phyloP scores from a whole-genome alignment of 2,888 invertebrate genomes.

The Salpingus planirostris region DNA sequence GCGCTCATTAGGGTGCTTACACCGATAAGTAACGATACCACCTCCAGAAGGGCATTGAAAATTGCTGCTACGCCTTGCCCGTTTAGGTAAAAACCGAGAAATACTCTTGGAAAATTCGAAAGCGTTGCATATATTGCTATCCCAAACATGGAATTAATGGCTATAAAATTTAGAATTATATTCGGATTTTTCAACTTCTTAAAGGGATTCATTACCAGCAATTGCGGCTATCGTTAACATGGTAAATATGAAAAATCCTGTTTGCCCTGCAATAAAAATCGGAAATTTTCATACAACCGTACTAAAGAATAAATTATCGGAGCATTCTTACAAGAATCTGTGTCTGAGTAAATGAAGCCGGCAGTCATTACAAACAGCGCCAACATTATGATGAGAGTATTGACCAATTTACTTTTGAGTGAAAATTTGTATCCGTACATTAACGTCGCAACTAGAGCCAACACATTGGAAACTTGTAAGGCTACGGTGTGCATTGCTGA shows the following conservation, averaged over 20 bases:
- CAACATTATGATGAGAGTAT: no score
- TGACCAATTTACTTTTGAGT: no score
- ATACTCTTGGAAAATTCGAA: slow-evolving; percentile 8
- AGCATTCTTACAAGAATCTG: slow-evolving; percentile 10
- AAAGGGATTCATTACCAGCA: no score
- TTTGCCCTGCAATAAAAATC: slow-evolving; percentile 16
- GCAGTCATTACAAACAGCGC: no score
- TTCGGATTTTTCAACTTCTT: no score
- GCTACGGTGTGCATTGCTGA: no score
- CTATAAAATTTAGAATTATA: no score
- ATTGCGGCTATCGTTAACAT: slow-evolving; percentile 8
- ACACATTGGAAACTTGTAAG: no score
- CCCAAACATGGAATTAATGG: slow-evolving; percentile 13
- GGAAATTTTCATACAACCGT: no score
- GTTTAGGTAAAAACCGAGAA: slow-evolving; percentile 10
- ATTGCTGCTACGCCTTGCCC: slow-evolving; percentile 13
- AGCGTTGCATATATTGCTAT: slow-evolving; percentile 10
- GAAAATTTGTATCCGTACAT: no score
- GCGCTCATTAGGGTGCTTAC: slow-evolving; percentile 9
- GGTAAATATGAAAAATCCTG: slow-evolving; percentile 14
- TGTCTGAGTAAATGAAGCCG: slow-evolving; percentile 5
- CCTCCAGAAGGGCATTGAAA: slow-evolving; percentile 11
- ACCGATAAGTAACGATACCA: slow-evolving; percentile 11
- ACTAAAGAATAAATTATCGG: no score
- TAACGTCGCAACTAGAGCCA: no score